Base-by-base conservation (phyloP, 2,797 vertebrate species). In the Champsocephalus esox region DNA sequence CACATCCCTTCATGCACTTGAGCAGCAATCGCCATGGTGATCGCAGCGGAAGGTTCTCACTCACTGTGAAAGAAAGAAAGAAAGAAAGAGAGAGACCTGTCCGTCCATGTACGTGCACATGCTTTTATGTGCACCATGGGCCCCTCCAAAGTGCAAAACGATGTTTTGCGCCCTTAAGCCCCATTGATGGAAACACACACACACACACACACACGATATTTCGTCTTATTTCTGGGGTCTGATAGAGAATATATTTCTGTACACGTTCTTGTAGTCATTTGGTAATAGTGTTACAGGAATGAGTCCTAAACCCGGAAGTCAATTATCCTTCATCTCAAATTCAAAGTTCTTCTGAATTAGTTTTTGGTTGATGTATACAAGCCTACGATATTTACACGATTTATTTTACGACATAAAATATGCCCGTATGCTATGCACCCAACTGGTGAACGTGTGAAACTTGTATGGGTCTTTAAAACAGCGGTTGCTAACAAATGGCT, bases 61-160 rank as follows among this genome's bases (percentile, higher is more conserved):
- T 72, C 17, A 21, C 45, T 50, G n/a, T 4, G 49, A n/a, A 4
- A 12, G 21, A 50, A 3, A 55, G 17, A 41, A n/a, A n/a, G 48
- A 34, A n/a, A 50, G 5, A 55, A 14, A 52, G 56, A 46, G 17
- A 41, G 21, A n/a, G 48, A 34, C 19, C 45, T 70, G 13, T 60
- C 11, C 8, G 13, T 24, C 3, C 17, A 12, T 48, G 45, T 65
- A 28, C 44, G 19, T 19, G 16, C 10, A 16, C 38, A 28, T 55
- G 60, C 45, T 49, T 51, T 56, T 62, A 45, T 28, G 49, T 60
- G 58, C 48, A 32, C 45, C 16, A 11, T 49, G 46, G 65, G 48
- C 3, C 3, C 43, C 49, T 77, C 61, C 61, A 82, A 79, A 91
- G 83, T 90, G 82, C 82, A 90, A 87, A 90, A 78, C 7, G 60